Percentiles rank a stretch among this genome's conserved stretches.
phyloP scores from a whole-genome alignment of 2,113 vertebrate species.

The Danionella cerebrum region DNA sequence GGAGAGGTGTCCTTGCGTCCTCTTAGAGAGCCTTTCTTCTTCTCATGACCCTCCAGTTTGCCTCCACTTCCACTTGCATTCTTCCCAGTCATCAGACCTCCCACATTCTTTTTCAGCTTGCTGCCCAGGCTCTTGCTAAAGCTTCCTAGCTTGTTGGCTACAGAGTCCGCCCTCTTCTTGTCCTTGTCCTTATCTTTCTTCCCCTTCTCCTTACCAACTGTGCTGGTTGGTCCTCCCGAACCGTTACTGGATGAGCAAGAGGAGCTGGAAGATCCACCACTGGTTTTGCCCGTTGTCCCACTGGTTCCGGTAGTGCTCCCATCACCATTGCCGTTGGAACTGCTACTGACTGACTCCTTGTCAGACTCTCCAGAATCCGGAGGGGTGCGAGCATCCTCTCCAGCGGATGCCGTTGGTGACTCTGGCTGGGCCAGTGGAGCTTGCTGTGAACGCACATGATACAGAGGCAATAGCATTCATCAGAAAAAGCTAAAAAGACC shows the following conservation, averaged over 20 bases:
- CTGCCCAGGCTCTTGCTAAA: constrained; percentile 93
- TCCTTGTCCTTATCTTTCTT: constrained; percentile 78
- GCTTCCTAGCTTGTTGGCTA: constrained; percentile 93
- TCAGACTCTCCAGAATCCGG: constrained; percentile 89
- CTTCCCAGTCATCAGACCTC: constrained; percentile 86
- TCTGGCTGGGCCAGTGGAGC: constrained; percentile 92
- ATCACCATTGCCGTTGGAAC: constrained; percentile 77
- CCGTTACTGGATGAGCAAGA: constrained; percentile 60
- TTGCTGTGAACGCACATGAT: constrained; percentile 53
- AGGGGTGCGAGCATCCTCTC: constrained; percentile 79
- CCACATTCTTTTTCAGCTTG: constrained; percentile 92
- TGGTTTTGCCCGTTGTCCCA: constrained; percentile 51
- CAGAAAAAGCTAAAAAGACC: background rate
- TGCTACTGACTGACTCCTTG: constrained; percentile 94
- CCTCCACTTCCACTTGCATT: constrained; percentile 45
- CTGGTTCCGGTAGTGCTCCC: constrained; percentile 21
- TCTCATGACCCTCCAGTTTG: constrained; percentile 74
- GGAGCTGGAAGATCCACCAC: constrained; percentile 54
- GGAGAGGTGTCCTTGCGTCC: constrained; percentile 69
- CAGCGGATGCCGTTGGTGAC: constrained; percentile 84
- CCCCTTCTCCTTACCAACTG: constrained; percentile 74
- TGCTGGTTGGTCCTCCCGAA: constrained; percentile 54
- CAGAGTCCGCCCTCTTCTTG: constrained; percentile 86
- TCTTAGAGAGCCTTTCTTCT: constrained; percentile 84
- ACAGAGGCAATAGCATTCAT: too few species aligned